phyloP scores from a whole-genome alignment of 2,113 vertebrate species.

The Myrmecophaga tridactyla region DNA sequence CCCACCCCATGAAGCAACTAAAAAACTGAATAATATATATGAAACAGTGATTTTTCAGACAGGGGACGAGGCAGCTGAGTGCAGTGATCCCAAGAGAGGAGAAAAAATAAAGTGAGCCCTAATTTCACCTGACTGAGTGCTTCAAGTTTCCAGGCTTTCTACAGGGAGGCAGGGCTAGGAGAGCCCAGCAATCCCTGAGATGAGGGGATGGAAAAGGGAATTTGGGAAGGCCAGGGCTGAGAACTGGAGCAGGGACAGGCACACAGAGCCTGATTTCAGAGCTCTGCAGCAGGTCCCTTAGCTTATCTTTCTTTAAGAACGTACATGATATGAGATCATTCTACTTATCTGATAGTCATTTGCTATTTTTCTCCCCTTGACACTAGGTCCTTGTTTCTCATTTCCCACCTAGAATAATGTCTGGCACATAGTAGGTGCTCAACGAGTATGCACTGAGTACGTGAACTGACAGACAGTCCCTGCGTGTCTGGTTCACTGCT shows the following conservation, averaged over 20 bases:
- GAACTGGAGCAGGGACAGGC: neutral
- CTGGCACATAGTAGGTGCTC: neutral
- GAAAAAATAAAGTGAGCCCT: neutral
- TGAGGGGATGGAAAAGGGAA: neutral
- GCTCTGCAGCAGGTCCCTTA: neutral
- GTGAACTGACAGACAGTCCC: neutral
- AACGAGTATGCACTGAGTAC: neutral
- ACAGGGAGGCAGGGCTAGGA: neutral
- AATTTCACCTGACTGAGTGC: neutral
- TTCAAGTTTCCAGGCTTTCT: neutral
- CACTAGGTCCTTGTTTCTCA: neutral
- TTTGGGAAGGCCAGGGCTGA: neutral
- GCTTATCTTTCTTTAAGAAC: neutral
- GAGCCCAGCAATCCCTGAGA: neutral
- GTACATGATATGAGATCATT: neutral
- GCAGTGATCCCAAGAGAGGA: neutral
- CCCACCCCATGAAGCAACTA: neutral
- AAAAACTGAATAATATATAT: neutral
- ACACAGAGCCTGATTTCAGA: neutral
- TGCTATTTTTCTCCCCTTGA: neutral
- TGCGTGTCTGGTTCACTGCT: neutral
- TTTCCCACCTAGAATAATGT: neutral
- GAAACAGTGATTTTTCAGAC: neutral
- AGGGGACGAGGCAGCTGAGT: neutral
- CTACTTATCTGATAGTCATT: neutral